Evolutionary conservation across 2,797 vertebrate genomes (phyloP), one percentile per base, ranked within the genome.

Genomic region (Pipistrellus kuhlii): DNA sequence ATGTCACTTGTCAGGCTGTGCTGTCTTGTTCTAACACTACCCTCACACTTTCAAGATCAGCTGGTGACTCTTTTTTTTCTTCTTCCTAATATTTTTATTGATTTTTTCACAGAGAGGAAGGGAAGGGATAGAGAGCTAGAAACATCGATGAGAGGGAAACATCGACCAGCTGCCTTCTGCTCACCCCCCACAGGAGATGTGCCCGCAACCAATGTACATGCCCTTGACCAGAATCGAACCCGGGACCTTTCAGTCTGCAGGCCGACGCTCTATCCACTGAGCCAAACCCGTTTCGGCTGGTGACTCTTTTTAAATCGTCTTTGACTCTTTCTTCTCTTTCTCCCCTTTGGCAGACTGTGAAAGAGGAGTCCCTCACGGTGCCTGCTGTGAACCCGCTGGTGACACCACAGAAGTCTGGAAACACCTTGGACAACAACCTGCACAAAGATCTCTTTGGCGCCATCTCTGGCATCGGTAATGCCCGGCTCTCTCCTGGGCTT

Each of bases 361-460:
- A 99, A 96, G 99, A 99, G 8, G 99, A 99, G 82, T 96, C 97
- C 0, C 97, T 98, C 68, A 94, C 76, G 81, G 87, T 98, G 88
- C 98, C 98, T 0, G 92, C 97, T 76, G 96, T 98, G 46, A 99
- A 98, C 96, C 98, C 98, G 10, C 96, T 98, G 71, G 97, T 98
- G 94, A 99, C 99, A 0, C 99, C 99, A 0, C 99, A 99, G 97
- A 99, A 99, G 95, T 98, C 99, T 8, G 98, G 98, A 85, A 98
- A 98, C 91, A 98, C 98, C 0, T 90, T 99, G 77, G 99, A 99
- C 96, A 99, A 98, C 95, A 99, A 98, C 95, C 98, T 99, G 62
- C 99, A 99, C 97, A 99, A 99, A 98, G 99, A 99, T 85, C 98
- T 99, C 10, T 99, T 99, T 92, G 99, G 99, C 8, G 99, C 99